Percentiles rank a stretch among this genome's conserved stretches.
These are phyloP conservation scores for Apostichopus japonicus DNA, from an alignment of 35 echinoderm and acorn worm species.

Conservation along the genomic window DNA sequence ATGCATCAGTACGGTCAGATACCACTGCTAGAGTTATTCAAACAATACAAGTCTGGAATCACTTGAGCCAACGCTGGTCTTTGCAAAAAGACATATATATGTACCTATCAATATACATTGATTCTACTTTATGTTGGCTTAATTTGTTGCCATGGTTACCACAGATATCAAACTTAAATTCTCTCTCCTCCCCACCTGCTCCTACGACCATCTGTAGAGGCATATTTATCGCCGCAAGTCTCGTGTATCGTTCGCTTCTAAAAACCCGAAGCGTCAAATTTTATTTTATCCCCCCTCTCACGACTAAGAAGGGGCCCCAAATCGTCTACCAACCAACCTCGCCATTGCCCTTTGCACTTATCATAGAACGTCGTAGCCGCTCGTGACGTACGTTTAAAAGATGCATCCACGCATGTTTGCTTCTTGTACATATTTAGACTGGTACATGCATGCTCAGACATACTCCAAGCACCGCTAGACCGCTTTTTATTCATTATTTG, in stretches of 20 bases:
- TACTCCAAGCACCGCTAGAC: slow-evolving; percentile 28
- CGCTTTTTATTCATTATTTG: slow-evolving; percentile 51
- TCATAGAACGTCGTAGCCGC: not conserved
- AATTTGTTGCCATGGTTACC: not conserved
- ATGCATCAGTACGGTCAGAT: no score
- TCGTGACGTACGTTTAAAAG: slow-evolving; percentile 19
- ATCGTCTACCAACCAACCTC: not conserved
- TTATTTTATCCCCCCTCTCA: not conserved
- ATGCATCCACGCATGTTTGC: slow-evolving; percentile 33
- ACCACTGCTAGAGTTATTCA: no score
- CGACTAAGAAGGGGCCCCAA: not conserved
- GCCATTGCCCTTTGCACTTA: not conserved
- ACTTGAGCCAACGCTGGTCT: no score
- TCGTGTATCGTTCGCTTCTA: not conserved
- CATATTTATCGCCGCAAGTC: not conserved
- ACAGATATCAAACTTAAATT: not conserved
- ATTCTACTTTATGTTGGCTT: not conserved
- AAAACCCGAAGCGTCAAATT: not conserved
- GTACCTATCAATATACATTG: no score
- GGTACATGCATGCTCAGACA: not conserved
- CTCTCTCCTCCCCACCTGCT: not conserved
- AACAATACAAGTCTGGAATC: no score
- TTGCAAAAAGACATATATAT: no score
- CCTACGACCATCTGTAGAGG: not conserved
- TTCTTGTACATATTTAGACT: slow-evolving; percentile 29